These are phyloP conservation scores for Brachynemurus nebulosus DNA, from an alignment of 2,888 invertebrate species.

Conservation along the genomic window DNA sequence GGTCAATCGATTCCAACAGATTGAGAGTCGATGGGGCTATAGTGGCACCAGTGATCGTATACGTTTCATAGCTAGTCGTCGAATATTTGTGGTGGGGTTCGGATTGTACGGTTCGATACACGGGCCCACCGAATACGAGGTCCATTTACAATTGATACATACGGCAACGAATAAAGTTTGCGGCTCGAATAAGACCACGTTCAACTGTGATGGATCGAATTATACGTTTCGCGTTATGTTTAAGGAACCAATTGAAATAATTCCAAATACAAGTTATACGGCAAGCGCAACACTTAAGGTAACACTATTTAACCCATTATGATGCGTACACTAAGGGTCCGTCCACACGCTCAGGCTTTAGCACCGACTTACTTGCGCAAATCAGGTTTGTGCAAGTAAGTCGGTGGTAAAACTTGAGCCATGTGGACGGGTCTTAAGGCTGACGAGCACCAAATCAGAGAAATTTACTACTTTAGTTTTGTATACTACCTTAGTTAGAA, in stretches of 20 bases:
- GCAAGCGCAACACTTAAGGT: slow-evolving; percentile 69
- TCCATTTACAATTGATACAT: slow-evolving; percentile 62
- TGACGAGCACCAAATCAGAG: too few relatives aligned
- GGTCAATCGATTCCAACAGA: slow-evolving; percentile 56
- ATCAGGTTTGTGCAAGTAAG: too few relatives aligned
- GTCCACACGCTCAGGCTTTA: too few relatives aligned
- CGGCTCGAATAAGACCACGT: slow-evolving; percentile 60
- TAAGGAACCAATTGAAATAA: slow-evolving; percentile 70
- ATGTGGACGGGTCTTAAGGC: too few relatives aligned
- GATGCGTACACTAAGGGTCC: too few relatives aligned
- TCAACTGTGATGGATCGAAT: slow-evolving; percentile 64
- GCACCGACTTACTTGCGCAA: too few relatives aligned
- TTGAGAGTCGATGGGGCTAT: slow-evolving; percentile 63
- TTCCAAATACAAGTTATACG: slow-evolving; percentile 64
- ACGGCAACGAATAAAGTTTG: slow-evolving; percentile 58
- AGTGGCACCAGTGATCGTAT: slow-evolving; percentile 71
- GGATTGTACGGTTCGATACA: slow-evolving; percentile 74
- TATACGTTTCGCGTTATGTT: slow-evolving; percentile 69
- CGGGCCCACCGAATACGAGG: slow-evolving; percentile 63
- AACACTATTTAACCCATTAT: slow-evolving; percentile 13
- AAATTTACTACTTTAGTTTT: too few relatives aligned
- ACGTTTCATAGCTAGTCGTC: slow-evolving; percentile 64
- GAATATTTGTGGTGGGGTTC: slow-evolving; percentile 72
- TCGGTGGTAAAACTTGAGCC: too few relatives aligned
- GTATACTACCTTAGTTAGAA: too few relatives aligned